These are phyloP conservation scores for Dromiciops gliroides DNA, from an alignment of 2,113 vertebrate genomes.

Conservation along the genomic window DNA sequence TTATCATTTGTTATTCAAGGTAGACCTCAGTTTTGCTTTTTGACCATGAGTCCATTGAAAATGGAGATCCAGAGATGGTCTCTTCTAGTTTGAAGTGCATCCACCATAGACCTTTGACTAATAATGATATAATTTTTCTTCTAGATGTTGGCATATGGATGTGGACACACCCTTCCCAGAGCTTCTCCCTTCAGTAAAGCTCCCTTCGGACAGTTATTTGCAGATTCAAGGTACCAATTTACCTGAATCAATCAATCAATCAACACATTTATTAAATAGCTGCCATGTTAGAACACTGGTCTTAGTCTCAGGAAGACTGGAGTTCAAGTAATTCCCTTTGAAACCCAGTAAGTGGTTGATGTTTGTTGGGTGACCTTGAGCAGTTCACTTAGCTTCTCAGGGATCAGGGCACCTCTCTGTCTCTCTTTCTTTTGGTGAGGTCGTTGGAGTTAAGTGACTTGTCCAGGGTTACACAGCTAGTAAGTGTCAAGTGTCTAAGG, in stretches of 20 bases:
- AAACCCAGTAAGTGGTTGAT: background rate
- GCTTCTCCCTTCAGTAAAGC: background rate
- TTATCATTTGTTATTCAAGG: background rate
- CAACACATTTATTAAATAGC: background rate
- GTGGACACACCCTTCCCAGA: background rate
- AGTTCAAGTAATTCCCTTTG: background rate
- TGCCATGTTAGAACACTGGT: background rate
- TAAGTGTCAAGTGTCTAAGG: too few species aligned
- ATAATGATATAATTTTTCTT: background rate
- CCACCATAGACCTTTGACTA: background rate
- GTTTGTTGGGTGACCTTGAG: background rate
- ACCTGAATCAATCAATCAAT: background rate
- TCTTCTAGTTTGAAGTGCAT: background rate
- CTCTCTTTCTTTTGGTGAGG: too few species aligned
- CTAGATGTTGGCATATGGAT: background rate
- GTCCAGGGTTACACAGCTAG: too few species aligned
- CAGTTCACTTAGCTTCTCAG: background rate
- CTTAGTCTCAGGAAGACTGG: background rate
- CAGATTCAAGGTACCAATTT: background rate
- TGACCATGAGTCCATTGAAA: background rate
- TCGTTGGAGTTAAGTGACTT: too few species aligned
- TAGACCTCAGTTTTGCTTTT: slow-evolving; percentile 5
- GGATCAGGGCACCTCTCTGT: too few species aligned
- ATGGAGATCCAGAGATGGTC: background rate
- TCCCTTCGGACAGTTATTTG: too few species aligned